These are phyloP conservation scores for Nasonia giraulti DNA, from an alignment of 1,140 invertebrate species.

Conservation along the genomic window DNA sequence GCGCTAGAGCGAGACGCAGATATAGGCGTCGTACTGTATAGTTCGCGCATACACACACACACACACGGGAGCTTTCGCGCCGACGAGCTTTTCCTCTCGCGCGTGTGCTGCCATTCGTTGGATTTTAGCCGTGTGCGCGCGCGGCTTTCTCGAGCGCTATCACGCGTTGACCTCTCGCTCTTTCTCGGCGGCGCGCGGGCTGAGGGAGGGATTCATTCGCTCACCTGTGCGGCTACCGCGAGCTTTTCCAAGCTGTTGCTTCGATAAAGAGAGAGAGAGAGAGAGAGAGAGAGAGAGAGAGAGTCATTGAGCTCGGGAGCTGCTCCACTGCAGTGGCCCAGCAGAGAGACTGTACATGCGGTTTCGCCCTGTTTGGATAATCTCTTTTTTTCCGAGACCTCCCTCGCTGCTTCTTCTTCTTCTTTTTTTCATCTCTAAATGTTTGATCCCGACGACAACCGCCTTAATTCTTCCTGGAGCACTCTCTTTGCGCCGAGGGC, in stretches of 20 bases:
- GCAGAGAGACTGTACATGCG: too few species aligned
- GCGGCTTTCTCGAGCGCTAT: background rate
- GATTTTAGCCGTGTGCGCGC: background rate
- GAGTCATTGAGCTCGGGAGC: background rate
- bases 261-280: background rate
- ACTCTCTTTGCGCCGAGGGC: too few species aligned
- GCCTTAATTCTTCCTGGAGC: too few species aligned
- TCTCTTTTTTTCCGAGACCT: background rate
- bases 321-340: background rate
- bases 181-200: background rate
- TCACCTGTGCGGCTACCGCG: background rate
- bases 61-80: conserved; percentile 53
- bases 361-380: background rate
- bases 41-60: conserved; percentile 46
- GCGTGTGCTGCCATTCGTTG: conserved; percentile 59
- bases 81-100: conserved; percentile 49
- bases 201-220: background rate
- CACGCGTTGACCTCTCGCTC: background rate
- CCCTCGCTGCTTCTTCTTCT: background rate
- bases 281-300: background rate
- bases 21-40: conserved; percentile 51
- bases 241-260: conserved; percentile 42
- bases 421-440: background rate
- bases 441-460: background rate
- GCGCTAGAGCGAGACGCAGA: conserved; percentile 45